These are phyloP conservation scores for Saimiri boliviensis DNA, from an alignment of 2,113 vertebrate genomes.

Conservation along the genomic window DNA sequence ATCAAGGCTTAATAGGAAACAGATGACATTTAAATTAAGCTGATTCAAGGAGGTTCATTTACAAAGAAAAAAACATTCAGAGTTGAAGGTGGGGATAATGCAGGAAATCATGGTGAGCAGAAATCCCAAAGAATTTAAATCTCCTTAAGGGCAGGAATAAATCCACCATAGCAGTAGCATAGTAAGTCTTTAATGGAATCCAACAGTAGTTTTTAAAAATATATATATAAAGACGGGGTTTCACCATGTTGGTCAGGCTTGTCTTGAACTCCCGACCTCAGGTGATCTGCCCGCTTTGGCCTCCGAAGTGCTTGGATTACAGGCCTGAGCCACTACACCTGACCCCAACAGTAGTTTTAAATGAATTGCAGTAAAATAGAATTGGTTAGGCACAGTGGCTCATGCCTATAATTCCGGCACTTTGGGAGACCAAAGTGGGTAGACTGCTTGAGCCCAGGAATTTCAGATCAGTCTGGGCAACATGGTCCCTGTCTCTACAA, in stretches of 20 bases:
- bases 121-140: not conserved
- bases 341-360: not conserved
- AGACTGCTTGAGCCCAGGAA: too few relatives aligned
- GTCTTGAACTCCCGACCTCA: too few relatives aligned
- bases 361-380: not conserved
- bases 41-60: not conserved
- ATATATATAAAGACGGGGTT: too few relatives aligned
- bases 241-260: too few relatives aligned
- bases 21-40: not conserved
- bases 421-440: too few relatives aligned
- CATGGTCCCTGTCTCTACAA: not conserved
- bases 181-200: not conserved
- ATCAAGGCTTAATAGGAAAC: conserved; percentile 24
- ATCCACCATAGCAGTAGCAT: not conserved
- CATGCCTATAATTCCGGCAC: too few relatives aligned
- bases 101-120: not conserved
- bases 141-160: not conserved
- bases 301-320: too few relatives aligned
- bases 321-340: too few relatives aligned
- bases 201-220: not conserved
- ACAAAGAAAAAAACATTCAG: not conserved
- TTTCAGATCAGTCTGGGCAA: not conserved
- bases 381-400: too few relatives aligned
- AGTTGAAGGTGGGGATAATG: not conserved
- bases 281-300: too few relatives aligned